Percentiles rank a stretch among this genome's conserved stretches.
These are phyloP conservation scores for Temnothorax unifasciatus DNA, from an alignment of 2,888 invertebrate species.

Conservation along the genomic window DNA sequence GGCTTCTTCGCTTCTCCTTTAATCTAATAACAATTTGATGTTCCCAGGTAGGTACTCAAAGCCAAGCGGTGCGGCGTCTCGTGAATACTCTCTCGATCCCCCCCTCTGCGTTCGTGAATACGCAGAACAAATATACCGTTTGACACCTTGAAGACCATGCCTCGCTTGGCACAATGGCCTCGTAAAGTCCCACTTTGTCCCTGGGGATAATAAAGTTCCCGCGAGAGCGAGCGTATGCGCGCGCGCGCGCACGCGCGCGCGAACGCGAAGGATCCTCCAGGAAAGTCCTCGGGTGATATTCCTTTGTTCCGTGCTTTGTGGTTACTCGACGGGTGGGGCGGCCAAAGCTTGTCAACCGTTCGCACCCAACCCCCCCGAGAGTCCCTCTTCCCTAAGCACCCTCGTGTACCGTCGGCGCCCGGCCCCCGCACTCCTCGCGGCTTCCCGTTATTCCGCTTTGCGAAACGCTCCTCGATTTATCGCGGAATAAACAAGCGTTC, in stretches of 20 bases:
- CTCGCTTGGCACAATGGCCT: constrained; percentile 57
- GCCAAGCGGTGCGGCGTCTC: not conserved
- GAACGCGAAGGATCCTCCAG: constrained; percentile 51
- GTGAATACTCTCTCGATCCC: constrained; percentile 3
- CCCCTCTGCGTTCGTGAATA: constrained; percentile 32
- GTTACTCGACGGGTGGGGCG: constrained; percentile 63
- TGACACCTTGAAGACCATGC: constrained; percentile 74
- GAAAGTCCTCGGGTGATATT: constrained; percentile 63
- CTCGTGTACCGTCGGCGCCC: not conserved
- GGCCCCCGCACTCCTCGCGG: constrained; percentile 7
- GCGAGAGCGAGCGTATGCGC: constrained; percentile 25
- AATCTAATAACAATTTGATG: constrained; percentile 37
- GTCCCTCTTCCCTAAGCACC: constrained; percentile 27
- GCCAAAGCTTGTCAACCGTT: constrained; percentile 55
- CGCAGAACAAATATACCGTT: constrained; percentile 69
- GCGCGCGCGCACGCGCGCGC: constrained; percentile 9
- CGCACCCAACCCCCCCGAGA: constrained; percentile 63
- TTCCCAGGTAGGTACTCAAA: constrained; percentile 1
- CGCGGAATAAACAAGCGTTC: constrained; percentile 71
- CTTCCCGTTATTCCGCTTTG: constrained; percentile 53
- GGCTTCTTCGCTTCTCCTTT: not conserved
- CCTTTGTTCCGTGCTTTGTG: constrained; percentile 74
- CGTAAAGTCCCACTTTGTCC: constrained; percentile 72
- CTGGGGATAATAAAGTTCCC: constrained; percentile 75
- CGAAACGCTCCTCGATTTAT: constrained; percentile 68